phyloP scores from a whole-genome alignment of 2,888 invertebrate species.

The Girardia tigrina region DNA sequence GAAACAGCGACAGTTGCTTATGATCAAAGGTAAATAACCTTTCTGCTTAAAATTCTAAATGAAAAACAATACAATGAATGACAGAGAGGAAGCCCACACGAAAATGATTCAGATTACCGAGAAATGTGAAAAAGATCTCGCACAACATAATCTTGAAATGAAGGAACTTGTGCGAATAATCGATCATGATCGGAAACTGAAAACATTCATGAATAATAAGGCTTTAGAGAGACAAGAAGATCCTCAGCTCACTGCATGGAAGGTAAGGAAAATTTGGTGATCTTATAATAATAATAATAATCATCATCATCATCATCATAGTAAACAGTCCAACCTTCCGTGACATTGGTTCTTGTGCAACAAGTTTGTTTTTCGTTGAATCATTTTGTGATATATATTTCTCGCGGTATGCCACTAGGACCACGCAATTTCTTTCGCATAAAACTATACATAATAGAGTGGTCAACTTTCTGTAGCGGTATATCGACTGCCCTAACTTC shows the following conservation, averaged over 20 bases:
- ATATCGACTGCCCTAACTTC: no score
- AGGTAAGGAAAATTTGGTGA: conserved; percentile 41
- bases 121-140: conserved; percentile 62
- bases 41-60: not conserved
- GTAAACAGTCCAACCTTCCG: no score
- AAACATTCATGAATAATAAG: conserved; percentile 70
- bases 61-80: not conserved
- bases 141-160: conserved; percentile 65
- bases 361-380: no score
- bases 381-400: no score
- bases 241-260: conserved; percentile 47
- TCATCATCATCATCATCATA: no score
- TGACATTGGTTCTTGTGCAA: no score
- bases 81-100: conserved; percentile 53
- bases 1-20: conserved; percentile 75
- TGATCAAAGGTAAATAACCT: conserved; percentile 56
- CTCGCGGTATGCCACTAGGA: no score
- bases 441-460: no score
- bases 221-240: conserved; percentile 57
- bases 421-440: no score
- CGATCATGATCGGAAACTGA: conserved; percentile 69
- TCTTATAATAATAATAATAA: no score
- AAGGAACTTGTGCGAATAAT: conserved; percentile 70
- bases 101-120: conserved; percentile 63
- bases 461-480: no score